phyloP scores from a whole-genome alignment of 2,113 vertebrate species.

The Erythrocebus patas region DNA sequence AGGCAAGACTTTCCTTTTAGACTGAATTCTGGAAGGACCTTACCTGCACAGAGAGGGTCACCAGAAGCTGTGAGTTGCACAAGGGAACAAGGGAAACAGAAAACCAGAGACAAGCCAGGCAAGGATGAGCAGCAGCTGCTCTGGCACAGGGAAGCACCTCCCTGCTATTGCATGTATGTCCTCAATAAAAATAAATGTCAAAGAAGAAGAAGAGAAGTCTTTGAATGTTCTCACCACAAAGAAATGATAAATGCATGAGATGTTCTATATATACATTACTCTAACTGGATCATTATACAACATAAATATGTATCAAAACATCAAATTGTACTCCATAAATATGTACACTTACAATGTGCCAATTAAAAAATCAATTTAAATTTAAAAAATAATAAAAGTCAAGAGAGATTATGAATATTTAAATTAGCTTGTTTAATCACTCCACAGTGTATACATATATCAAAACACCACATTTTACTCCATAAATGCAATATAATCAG shows the following conservation, averaged over 20 bases:
- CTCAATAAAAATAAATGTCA: neutral
- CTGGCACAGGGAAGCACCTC: neutral
- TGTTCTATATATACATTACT: neutral
- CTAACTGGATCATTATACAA: neutral
- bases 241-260: neutral
- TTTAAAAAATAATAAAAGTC: neutral
- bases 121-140: neutral
- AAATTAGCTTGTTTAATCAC: neutral
- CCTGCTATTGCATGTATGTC: neutral
- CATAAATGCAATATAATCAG: neutral
- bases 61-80: fast-evolving
- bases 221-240: neutral
- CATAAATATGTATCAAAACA: neutral
- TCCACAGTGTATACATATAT: neutral
- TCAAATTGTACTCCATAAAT: neutral
- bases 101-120: neutral
- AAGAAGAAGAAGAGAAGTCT: neutral
- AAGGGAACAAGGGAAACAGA: neutral
- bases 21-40: neutral
- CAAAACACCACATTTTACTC: neutral
- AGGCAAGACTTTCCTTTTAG: neutral
- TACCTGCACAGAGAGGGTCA: neutral
- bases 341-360: neutral
- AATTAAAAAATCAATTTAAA: neutral
- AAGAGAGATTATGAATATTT: neutral